A percentile compares a stretch with the other conserved stretches of the same genome.
Evolutionary conservation across 2,888 invertebrate species (phyloP).

Genomic region (Lasioglossum pauxillum): DNA sequence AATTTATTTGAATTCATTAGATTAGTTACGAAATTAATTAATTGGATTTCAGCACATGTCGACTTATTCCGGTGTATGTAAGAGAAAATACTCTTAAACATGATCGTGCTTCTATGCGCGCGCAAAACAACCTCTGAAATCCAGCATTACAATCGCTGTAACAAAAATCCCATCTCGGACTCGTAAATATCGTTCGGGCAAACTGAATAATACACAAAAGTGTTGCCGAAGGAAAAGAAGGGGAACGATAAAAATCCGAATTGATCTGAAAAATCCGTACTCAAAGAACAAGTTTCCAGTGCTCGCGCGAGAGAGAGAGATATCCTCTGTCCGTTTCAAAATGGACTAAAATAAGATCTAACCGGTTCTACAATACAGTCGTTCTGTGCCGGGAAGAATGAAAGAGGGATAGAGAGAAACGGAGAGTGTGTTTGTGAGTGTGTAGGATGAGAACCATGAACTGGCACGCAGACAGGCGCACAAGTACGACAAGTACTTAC

Average conservation of each 20-base stretch:
- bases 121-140: not conserved
- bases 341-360: not conserved
- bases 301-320: not conserved
- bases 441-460: conserved; percentile 13
- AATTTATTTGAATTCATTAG: not conserved
- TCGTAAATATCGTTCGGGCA: not conserved
- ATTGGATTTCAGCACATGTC: too few species aligned
- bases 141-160: not conserved
- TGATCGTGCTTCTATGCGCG: not conserved
- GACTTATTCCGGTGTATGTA: too few species aligned
- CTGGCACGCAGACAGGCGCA: conserved; percentile 55
- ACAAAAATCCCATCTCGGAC: not conserved
- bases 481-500: conserved; percentile 61
- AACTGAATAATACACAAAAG: not conserved
- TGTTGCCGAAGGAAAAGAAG: too few species aligned
- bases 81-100: too few species aligned
- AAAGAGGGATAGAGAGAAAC: not conserved
- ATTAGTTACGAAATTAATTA: not conserved
- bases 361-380: conserved; percentile 11
- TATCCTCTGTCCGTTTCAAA: not conserved
- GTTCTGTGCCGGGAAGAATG: not conserved
- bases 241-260: not conserved
- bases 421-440: not conserved
- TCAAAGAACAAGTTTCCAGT: not conserved
- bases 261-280: not conserved